Evolutionary conservation across 2,888 invertebrate species (phyloP), one percentile per base, ranked within the genome.

Genomic region (Sussaba pulchella): DNA sequence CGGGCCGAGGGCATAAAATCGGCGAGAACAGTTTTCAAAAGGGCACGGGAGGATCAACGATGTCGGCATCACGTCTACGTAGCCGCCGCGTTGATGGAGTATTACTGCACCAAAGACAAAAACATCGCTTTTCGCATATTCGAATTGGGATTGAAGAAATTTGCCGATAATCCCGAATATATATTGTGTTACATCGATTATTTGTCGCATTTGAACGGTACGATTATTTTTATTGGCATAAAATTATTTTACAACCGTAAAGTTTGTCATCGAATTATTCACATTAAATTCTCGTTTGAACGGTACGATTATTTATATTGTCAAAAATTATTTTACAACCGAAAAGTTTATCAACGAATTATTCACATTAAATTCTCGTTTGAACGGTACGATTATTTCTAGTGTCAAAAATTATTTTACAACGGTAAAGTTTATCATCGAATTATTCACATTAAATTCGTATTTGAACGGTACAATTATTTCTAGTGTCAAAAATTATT

Each of bases 1-100:
- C 94, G 99, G 64, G 98, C 99, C 0, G 99, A 99, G 92, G 99
- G 99, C 24, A 99, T 99, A 84, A 99, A 99, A 92, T 96, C 99
- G 0, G 99, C 99, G 0, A 93, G 99, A 87, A 95, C 95, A 0
- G 97, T 99, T 12, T 99, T 99, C 92, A 99, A 99, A 91, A 94
- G 97, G 84, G 99, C 99, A 0, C 93, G 99, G 21, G 99, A 99
- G 91, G 99, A 99, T 91, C 92, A 94, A 41, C 94, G 94, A 93
- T 94, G 87, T 0, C 95, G 95, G 1, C 98, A 97, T 93, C 99
- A 99, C 92, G 97, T 99, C 52, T 99, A 97, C 92, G 98, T 99
- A 0, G 97, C 99, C 0, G 99, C 99, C 0, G 99, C 99, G 0
- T 93, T 99, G 0, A 99, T 99, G 99, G 99, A 99, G 92, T 99